A percentile compares a stretch with the other conserved stretches of the same genome.
Evolutionary conservation across 2,113 vertebrate genomes (phyloP).

Genomic region (Oxyruncus cristatus): DNA sequence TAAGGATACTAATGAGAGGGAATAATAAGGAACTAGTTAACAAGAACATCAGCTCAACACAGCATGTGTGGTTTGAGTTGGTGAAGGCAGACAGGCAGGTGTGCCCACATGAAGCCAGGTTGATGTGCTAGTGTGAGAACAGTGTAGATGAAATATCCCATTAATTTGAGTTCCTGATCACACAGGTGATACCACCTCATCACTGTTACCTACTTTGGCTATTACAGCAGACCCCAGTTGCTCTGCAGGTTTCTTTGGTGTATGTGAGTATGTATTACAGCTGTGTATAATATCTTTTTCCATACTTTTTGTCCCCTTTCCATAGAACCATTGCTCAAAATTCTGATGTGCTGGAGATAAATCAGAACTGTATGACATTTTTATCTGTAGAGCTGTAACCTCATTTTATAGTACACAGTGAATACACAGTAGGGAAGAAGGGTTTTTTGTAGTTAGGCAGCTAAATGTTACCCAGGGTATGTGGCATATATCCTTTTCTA

Average conservation of each 20-base stretch:
- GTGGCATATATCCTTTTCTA: neutral
- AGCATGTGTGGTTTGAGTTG: neutral
- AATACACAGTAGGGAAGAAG: neutral
- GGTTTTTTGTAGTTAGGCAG: neutral
- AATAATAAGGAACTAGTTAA: neutral
- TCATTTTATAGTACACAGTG: neutral
- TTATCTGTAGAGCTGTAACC: neutral
- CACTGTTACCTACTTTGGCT: neutral
- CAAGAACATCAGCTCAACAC: neutral
- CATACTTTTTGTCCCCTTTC: neutral
- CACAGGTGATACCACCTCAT: accelerated
- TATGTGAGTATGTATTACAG: neutral
- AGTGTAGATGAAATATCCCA: accelerated
- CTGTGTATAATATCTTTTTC: neutral
- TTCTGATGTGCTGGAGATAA: neutral
- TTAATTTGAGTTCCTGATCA: neutral
- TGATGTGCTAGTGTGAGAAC: neutral
- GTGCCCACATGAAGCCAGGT: neutral
- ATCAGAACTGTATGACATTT: neutral
- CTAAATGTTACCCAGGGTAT: neutral
- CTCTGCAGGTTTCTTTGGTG: neutral
- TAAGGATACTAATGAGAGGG: neutral
- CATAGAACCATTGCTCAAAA: neutral
- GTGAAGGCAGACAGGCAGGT: neutral
- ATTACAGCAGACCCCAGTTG: neutral